phyloP scores from a whole-genome alignment of 64 coral and sea anemone species.

The Orbicella faveolata region DNA sequence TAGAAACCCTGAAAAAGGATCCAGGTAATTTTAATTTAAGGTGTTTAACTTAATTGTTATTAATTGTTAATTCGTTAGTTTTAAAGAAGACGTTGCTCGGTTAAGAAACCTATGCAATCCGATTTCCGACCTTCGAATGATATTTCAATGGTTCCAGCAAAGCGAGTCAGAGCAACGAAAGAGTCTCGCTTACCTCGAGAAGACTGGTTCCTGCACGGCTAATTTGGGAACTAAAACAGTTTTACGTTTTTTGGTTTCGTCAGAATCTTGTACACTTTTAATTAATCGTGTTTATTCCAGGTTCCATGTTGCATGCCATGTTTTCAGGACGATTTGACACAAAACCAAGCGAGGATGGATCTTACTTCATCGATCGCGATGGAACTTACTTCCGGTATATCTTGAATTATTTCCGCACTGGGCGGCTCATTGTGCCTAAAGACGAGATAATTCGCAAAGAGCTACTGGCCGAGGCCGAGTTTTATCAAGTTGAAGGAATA shows the following conservation, averaged over 20 bases:
- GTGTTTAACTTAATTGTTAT: too few species aligned
- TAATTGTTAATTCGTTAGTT: too few species aligned
- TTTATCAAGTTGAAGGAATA: conserved; percentile 18
- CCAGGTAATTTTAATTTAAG: not conserved
- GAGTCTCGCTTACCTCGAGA: too few species aligned
- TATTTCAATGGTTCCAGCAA: too few species aligned
- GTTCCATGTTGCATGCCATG: conserved; percentile 30
- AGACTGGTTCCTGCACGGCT: too few species aligned
- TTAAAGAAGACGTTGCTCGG: too few species aligned
- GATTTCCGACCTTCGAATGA: too few species aligned
- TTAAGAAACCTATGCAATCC: too few species aligned
- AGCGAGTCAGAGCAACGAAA: too few species aligned
- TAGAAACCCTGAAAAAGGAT: conserved; percentile 52
- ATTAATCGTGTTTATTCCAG: not conserved
- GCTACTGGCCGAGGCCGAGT: conserved; percentile 20
- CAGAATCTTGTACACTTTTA: not conserved
- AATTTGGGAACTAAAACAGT: too few species aligned
- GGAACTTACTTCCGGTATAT: conserved; percentile 38
- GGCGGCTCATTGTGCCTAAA: conserved; percentile 9
- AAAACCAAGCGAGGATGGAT: conserved; percentile 22
- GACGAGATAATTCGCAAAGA: not conserved
- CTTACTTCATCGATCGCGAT: conserved; percentile 51
- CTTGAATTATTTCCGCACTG: conserved; percentile 44
- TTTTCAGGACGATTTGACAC: conserved; percentile 42
- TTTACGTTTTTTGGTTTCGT: too few species aligned